Conservation (phyloP, 1,140 invertebrate species). For the Globodera rostochiensis region DNA sequence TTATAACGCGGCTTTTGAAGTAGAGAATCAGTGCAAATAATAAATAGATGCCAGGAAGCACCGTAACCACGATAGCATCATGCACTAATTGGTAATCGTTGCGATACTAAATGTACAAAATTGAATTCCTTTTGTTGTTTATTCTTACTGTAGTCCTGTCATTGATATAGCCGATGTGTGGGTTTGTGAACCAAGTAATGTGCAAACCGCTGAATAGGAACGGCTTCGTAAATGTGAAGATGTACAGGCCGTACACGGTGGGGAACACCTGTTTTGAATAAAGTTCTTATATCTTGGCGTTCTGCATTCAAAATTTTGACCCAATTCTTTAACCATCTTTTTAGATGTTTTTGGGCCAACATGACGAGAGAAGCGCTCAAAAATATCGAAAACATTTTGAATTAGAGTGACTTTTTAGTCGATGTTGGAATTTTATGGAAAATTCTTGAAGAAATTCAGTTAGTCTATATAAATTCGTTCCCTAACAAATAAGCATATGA, state of each 20-base stretch:
- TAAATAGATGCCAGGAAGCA: slow-evolving; percentile 23
- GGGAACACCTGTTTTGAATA: slow-evolving; percentile 23
- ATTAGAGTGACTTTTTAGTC: too few species aligned
- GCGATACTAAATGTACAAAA: slow-evolving; percentile 21
- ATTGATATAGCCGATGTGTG: slow-evolving; percentile 25
- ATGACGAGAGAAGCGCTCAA: not conserved
- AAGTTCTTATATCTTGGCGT: too few species aligned
- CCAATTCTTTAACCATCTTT: too few species aligned
- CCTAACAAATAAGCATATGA: not conserved
- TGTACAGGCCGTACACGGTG: slow-evolving; percentile 24
- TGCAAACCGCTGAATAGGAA: slow-evolving; percentile 20
- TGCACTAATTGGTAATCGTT: slow-evolving; percentile 26
- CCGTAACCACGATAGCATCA: not conserved
- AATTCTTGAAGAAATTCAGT: too few species aligned
- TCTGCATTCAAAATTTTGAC: too few species aligned
- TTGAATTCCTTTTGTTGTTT: not conserved
- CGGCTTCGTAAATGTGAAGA: not conserved
- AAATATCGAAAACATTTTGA: not conserved
- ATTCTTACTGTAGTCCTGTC: not conserved
- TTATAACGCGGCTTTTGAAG: slow-evolving; percentile 14
- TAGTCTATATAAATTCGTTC: too few species aligned
- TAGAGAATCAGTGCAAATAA: slow-evolving; percentile 27
- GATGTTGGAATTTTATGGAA: too few species aligned
- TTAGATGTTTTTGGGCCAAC: not conserved
- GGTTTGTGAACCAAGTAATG: slow-evolving; percentile 20